Evolutionary conservation across 2,888 invertebrate species (phyloP), one percentile per base, ranked within the genome.

Genomic region (Leptinotarsa peninsularis): DNA sequence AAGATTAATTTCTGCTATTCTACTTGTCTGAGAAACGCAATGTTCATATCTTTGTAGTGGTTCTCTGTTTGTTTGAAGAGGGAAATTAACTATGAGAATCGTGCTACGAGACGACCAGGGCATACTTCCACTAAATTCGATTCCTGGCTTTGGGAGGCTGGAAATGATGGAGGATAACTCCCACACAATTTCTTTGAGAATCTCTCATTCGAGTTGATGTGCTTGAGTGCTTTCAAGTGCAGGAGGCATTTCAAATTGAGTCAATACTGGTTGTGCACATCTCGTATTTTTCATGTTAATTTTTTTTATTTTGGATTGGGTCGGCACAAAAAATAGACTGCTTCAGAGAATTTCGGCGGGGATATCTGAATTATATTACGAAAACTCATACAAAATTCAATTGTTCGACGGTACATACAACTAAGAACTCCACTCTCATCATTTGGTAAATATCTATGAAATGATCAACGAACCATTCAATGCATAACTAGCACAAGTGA

Each of bases 31-130:
- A 27, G 56, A 56, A 69, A 54, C 54, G 54, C 17, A 13, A 54
- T 69, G 17, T 17, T 69, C 52, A 0, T 27, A 23, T 17, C 33
- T 69, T 69, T 69, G 69, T 54, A 54, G 33, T 21, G 56, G 33
- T 27, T 23, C 18, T 23, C 18, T 23, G 68, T 68, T 69, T 69
- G 69, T 56, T 69, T n/a, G 33, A 33, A 69, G 43, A 33, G 63
- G 27, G 33, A 63, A 71, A 71, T 71, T 71, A 71, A 63, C 63
- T 60, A 50, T 49, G 27, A 71, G 60, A 43, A 63, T 43, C 60
- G 60, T 58, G 63, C 71, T 43, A 21, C 23, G 71, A 71, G 23
- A 71, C 60, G 60, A 71, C 63, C 71, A 49, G 60, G 49, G 54
- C 54, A 60, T 21, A 60, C 60, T 60, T 60, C 60, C 63, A 33